Conservation (phyloP, 2,113 vertebrate genomes). For the Podarcis cretensis region DNA sequence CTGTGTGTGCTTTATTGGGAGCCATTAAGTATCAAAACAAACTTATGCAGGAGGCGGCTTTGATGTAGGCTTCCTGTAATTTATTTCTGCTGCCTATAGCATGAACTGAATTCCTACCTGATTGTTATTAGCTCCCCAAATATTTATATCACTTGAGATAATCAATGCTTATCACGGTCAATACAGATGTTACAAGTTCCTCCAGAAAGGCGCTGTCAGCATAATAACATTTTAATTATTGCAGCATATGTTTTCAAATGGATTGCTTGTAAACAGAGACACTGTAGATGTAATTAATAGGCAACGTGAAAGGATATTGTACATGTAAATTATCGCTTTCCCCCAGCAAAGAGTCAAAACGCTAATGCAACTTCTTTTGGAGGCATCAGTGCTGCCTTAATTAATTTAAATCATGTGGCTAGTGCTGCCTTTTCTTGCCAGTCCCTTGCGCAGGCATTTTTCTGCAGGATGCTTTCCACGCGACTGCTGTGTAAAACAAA, state of each 20-base stretch:
- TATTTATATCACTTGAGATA: constrained; percentile 77
- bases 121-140: constrained; percentile 78
- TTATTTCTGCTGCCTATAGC: constrained; percentile 72
- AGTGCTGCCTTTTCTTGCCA: constrained; percentile 46
- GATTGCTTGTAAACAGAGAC: constrained; percentile 60
- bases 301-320: constrained; percentile 53
- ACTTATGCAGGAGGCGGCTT: constrained; percentile 74
- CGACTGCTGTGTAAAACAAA: constrained; percentile 66
- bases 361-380: constrained; percentile 52
- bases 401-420: constrained; percentile 71
- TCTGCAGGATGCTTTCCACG: constrained; percentile 63
- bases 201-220: constrained; percentile 75
- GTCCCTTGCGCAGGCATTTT: constrained; percentile 50
- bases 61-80: constrained; percentile 79
- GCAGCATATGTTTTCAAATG: constrained; percentile 63
- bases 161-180: constrained; percentile 82
- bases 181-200: constrained; percentile 76
- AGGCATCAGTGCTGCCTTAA: constrained; percentile 68
- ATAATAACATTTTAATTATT: constrained; percentile 76
- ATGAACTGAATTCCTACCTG: constrained; percentile 68
- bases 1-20: constrained; percentile 65
- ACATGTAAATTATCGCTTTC: constrained; percentile 59
- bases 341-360: constrained; percentile 48
- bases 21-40: constrained; percentile 78
- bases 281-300: constrained; percentile 50